Conservation (phyloP, 2,888 invertebrate genomes). For the Idaea dimidiata region DNA sequence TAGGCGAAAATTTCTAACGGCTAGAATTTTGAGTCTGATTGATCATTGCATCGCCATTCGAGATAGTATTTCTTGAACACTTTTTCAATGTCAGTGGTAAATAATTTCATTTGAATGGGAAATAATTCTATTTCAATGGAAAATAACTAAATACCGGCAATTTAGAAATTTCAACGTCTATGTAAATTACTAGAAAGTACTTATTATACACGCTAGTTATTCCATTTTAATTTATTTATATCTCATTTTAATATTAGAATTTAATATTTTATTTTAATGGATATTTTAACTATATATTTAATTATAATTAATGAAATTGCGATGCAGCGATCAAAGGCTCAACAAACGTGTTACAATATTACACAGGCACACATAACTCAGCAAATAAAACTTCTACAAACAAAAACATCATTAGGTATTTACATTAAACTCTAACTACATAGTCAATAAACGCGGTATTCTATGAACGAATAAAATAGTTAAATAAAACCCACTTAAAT, state of each 20-base stretch:
- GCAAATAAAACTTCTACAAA: conserved; percentile 68
- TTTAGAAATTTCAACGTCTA: not conserved
- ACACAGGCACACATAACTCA: conserved; percentile 69
- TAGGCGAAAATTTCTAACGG: conserved; percentile 74
- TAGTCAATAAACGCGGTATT: conserved; percentile 66
- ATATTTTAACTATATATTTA: not conserved
- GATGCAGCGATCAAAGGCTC: conserved; percentile 43
- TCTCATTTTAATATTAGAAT: not conserved
- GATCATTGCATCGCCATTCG: conserved; percentile 21
- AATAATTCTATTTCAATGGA: not conserved
- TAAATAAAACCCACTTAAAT: conserved; percentile 68
- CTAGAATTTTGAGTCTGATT: conserved; percentile 46
- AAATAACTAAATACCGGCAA: not conserved
- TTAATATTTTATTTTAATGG: not conserved
- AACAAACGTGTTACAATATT: conserved; percentile 42
- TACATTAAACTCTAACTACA: conserved; percentile 61
- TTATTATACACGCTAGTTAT: not conserved
- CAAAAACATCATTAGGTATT: conserved; percentile 56
- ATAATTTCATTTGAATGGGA: not conserved
- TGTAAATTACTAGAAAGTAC: not conserved
- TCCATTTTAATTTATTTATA: not conserved
- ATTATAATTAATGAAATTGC: conserved; percentile 28
- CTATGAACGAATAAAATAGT: conserved; percentile 59
- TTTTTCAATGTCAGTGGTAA: not conserved
- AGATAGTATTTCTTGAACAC: not conserved